Percentiles rank a stretch among this genome's conserved stretches.
Evolutionary conservation across 2,113 vertebrate genomes (phyloP).

Genomic region (Capricornis sumatraensis): DNA sequence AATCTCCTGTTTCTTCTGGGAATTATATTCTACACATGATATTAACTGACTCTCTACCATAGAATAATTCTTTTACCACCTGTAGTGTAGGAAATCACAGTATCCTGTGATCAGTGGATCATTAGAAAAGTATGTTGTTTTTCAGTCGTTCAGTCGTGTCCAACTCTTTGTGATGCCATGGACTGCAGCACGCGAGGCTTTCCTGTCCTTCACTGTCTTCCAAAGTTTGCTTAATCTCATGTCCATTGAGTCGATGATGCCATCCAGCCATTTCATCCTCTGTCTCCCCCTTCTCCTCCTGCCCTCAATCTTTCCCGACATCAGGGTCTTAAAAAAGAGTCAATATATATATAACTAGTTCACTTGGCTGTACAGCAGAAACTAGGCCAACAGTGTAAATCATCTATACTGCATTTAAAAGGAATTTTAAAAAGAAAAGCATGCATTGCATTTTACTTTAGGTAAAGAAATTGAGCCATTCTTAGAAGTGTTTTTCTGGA

Average conservation of each 20-base stretch:
- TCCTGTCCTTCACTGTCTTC: not conserved
- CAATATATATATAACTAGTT: not conserved
- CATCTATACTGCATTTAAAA: not conserved
- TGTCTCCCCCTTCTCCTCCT: not conserved
- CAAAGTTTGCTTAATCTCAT: not conserved
- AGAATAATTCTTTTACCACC: not conserved
- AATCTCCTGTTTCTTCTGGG: not conserved
- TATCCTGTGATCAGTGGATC: not conserved
- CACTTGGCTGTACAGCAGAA: not conserved
- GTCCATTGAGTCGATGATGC: not conserved
- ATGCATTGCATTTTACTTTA: not conserved
- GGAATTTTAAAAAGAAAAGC: not conserved
- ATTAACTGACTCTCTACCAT: not conserved
- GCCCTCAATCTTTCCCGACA: not conserved
- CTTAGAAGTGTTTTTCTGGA: not conserved
- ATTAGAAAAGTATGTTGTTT: not conserved
- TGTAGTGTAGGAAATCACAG: not conserved
- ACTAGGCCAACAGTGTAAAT: not conserved
- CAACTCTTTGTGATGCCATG: no score
- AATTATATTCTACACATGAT: not conserved
- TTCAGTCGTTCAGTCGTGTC: not conserved
- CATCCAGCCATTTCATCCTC: not conserved
- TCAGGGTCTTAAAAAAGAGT: not conserved
- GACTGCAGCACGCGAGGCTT: rapidly evolving
- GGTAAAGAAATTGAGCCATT: not conserved